These are phyloP conservation scores for Eupithecia subfuscata DNA, from an alignment of 2,888 invertebrate species.

Conservation along the genomic window DNA sequence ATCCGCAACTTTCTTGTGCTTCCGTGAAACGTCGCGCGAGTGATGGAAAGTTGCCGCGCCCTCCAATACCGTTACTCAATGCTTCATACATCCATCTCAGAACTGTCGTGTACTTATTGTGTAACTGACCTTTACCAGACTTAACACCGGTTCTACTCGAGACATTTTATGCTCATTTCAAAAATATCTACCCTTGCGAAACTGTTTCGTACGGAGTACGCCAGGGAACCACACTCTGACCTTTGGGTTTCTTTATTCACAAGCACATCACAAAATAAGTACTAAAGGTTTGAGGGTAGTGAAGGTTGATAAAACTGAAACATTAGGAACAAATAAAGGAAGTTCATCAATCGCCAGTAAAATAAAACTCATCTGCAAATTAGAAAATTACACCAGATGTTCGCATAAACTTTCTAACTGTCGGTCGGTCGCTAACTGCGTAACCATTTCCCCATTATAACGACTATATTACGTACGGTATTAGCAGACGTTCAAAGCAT, in stretches of 20 bases:
- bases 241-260: constrained; percentile 22
- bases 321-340: neutral
- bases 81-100: constrained; percentile 50
- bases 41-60: constrained; percentile 69
- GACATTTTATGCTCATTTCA: constrained; percentile 43
- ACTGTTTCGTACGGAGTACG: constrained; percentile 29
- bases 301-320: neutral
- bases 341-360: constrained; percentile 19
- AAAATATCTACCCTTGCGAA: constrained; percentile 43
- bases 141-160: constrained; percentile 56
- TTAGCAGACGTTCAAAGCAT: constrained; percentile 49
- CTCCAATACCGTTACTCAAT: constrained; percentile 57
- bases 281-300: neutral
- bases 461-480: constrained; percentile 61
- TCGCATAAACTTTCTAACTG: constrained; percentile 71
- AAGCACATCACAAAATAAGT: constrained; percentile 3
- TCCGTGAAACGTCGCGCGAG: constrained; percentile 57
- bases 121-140: constrained; percentile 67
- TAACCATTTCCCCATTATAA: constrained; percentile 73
- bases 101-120: constrained; percentile 51
- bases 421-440: constrained; percentile 64
- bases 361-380: constrained; percentile 58
- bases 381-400: constrained; percentile 71
- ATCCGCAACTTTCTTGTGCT: constrained; percentile 56
- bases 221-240: constrained; percentile 31